Evolutionary conservation across 2,113 vertebrate species (phyloP), one percentile per base, ranked within the genome.

Genomic region (Engraulis encrasicolus): DNA sequence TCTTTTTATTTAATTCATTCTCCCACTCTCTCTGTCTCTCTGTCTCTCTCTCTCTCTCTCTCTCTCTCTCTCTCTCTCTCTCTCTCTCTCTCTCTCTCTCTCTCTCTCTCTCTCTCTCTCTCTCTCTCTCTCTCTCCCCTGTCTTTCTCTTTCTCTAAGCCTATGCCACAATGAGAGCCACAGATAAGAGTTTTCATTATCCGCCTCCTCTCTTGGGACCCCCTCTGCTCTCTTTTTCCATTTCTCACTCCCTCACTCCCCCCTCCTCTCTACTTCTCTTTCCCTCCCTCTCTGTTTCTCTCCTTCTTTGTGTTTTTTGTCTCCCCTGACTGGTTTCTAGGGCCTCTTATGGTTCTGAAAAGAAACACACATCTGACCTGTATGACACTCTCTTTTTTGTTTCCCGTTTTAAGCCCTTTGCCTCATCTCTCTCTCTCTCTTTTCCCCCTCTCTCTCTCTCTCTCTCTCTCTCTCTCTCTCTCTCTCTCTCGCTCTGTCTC

Each of bases 101-200:
- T 87, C 86, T 82, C 80, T 58, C 11, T 77, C 86, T 87, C 11
- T 71, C 82, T 80, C 74, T 58, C 48, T 74, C 50, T 81, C 83
- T 82, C 81, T 78, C 85, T 85, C 84, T 82, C 50, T 74, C 20
- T 78, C 86, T 85, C 12, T 50, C 81, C 71, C 50, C 48, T 36
- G 15, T 52, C 58, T 82, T 80, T 84, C 83, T 78, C 80, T 78
- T 45, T 83, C 80, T 81, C 79, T 82, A 74, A 83, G 84, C 85
- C 85, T 11, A 61, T 27, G 82, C 83, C 85, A 89, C 90, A 85
- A 87, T 86, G 86, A 85, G 82, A 89, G 87, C 61, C 85, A 86
- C 82, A 86, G 88, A 89, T 89, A 89, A 89, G 88, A 89, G 85
- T 88, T 87, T 90, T 91, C 90, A 91, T 91, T 91, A 91, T 89